phyloP scores from a whole-genome alignment of 2,113 vertebrate species.

The Halcyon senegalensis region DNA sequence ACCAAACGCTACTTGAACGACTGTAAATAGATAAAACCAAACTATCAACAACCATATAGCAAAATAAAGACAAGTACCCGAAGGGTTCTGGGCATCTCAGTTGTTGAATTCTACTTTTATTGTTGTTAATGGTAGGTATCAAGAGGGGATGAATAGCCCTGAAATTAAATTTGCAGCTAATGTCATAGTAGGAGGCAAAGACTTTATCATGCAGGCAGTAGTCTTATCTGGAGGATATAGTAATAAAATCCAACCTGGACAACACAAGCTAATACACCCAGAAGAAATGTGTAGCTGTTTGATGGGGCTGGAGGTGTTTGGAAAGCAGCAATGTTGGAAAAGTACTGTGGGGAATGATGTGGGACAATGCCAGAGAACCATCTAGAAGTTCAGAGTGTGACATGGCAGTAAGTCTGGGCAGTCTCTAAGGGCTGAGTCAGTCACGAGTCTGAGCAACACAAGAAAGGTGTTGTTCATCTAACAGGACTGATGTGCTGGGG shows the following conservation, averaged over 20 bases:
- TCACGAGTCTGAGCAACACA: background rate
- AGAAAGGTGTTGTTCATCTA: background rate
- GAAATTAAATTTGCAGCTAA: constrained; percentile 48
- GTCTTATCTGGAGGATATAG: constrained; percentile 25
- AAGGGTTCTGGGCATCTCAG: background rate
- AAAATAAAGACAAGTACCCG: background rate
- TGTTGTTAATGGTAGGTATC: constrained; percentile 13
- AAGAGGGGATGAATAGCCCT: constrained; percentile 23
- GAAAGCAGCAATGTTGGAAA: background rate
- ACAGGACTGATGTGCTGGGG: background rate
- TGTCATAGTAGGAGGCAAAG: constrained; percentile 26
- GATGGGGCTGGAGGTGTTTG: background rate
- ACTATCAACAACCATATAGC: background rate
- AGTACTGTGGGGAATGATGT: background rate
- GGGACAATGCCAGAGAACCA: background rate
- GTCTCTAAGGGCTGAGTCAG: background rate
- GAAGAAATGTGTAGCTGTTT: background rate
- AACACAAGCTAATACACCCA: background rate
- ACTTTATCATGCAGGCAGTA: constrained; percentile 4
- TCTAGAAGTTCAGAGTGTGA: background rate
- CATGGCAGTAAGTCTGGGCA: background rate
- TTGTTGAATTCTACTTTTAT: constrained; percentile 22
- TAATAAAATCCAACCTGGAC: constrained; percentile 25
- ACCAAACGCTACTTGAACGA: background rate
- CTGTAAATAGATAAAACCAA: constrained; percentile 11